phyloP scores from a whole-genome alignment of 2,113 vertebrate species.

The Pluvialis apricaria region DNA sequence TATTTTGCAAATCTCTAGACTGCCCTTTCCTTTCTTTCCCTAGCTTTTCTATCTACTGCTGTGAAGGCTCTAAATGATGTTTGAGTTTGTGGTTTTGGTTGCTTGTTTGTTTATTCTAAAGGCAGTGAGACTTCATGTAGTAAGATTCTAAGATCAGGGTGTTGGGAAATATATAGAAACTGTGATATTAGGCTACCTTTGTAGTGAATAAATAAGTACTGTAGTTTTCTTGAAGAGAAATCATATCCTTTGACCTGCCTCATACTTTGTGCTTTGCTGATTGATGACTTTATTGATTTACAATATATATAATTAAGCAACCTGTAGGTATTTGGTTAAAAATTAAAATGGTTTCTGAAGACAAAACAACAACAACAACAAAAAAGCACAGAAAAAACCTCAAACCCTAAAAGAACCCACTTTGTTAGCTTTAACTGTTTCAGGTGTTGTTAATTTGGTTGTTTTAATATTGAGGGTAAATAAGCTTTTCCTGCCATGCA shows the following conservation, averaged over 20 bases:
- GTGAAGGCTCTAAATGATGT: not conserved
- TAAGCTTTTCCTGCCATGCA: not conserved
- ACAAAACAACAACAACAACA: not conserved
- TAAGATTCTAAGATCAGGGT: not conserved
- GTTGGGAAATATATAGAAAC: not conserved
- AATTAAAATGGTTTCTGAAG: not conserved
- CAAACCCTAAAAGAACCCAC: not conserved
- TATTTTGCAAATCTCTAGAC: not conserved
- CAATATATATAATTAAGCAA: not conserved
- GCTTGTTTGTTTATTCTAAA: not conserved
- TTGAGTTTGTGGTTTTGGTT: not conserved
- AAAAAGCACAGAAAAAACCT: rapidly evolving
- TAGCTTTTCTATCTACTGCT: not conserved
- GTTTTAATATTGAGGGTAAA: not conserved
- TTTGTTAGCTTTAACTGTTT: not conserved
- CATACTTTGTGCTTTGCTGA: not conserved
- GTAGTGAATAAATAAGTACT: not conserved
- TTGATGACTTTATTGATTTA: not conserved
- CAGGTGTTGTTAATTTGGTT: not conserved
- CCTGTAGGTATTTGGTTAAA: not conserved
- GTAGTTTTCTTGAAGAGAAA: not conserved
- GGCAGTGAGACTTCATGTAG: not conserved
- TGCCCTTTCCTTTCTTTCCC: not conserved
- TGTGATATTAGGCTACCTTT: not conserved
- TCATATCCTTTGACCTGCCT: not conserved